Conservation (phyloP, 1,140 invertebrate species). For the Zaprionus nigranus region DNA sequence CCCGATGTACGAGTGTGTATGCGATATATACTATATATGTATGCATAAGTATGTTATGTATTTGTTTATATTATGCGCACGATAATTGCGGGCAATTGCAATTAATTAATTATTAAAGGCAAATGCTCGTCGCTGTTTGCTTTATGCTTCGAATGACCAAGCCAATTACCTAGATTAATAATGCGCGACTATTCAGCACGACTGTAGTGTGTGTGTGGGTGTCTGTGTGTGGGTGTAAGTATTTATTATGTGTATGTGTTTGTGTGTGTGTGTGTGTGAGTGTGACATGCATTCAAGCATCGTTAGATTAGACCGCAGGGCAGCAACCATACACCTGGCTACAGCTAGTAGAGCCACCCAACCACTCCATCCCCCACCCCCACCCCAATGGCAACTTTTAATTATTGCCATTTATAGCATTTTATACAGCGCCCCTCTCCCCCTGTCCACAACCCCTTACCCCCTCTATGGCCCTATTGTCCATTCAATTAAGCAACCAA, state of each 20-base stretch:
- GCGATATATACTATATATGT: constrained; percentile 16
- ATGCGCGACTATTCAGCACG: constrained; percentile 49
- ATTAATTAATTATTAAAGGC: constrained; percentile 77
- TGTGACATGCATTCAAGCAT: constrained; percentile 52
- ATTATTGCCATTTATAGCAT: constrained; percentile 55
- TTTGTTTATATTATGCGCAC: constrained; percentile 11
- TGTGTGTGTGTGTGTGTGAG: constrained; percentile 37
- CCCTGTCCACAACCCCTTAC: not conserved
- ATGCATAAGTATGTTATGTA: constrained; percentile 26
- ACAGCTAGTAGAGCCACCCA: constrained; percentile 31
- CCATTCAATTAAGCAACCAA: constrained; percentile 30
- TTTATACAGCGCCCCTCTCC: constrained; percentile 36
- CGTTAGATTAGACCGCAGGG: constrained; percentile 27
- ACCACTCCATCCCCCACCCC: not conserved
- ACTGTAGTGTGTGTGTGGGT: constrained; percentile 12
- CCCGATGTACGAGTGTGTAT: constrained; percentile 31
- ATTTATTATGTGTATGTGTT: constrained; percentile 13
- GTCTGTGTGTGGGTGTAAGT: constrained; percentile 20
- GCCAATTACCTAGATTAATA: constrained; percentile 74
- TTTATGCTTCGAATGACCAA: constrained; percentile 59
- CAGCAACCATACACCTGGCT: constrained; percentile 24
- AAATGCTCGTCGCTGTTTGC: constrained; percentile 42
- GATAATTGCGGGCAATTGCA: constrained; percentile 56
- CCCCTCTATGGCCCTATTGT: not conserved
- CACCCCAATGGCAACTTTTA: constrained; percentile 13